Conservation (phyloP, 2,888 invertebrate species). For the Hybos culiciformis region DNA sequence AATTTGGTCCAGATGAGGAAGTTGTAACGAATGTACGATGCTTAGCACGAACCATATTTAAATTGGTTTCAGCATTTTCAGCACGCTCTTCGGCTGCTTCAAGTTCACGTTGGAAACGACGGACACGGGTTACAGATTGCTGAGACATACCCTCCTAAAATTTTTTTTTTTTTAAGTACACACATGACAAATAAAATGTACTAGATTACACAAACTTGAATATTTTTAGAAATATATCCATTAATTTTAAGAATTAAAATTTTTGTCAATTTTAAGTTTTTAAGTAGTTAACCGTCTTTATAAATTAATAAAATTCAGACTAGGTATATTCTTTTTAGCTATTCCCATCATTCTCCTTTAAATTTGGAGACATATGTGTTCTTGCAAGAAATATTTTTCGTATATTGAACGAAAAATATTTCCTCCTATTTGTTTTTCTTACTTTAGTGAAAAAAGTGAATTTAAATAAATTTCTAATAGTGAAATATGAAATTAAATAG, state of each 20-base stretch:
- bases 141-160: slow-evolving; percentile 77
- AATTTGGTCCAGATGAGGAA: slow-evolving; percentile 80
- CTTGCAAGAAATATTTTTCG: too few species aligned
- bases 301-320: too few species aligned
- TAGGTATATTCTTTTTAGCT: too few species aligned
- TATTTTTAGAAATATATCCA: background rate
- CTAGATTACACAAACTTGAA: background rate
- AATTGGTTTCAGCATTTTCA: slow-evolving; percentile 85
- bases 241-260: background rate
- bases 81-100: slow-evolving; percentile 97
- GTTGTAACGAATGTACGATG: slow-evolving; percentile 96
- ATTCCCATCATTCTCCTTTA: too few species aligned
- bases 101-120: slow-evolving; percentile 95
- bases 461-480: too few species aligned
- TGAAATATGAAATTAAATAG: too few species aligned
- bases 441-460: too few species aligned
- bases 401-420: too few species aligned
- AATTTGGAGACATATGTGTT: too few species aligned
- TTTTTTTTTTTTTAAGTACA: slow-evolving; percentile 1
- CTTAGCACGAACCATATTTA: slow-evolving; percentile 91
- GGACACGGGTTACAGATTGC: slow-evolving; percentile 87
- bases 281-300: too few species aligned
- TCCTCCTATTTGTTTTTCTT: too few species aligned
- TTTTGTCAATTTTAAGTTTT: background rate
- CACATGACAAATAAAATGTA: background rate